phyloP scores from a whole-genome alignment of 2,113 vertebrate species.

The Myotis davidii region DNA sequence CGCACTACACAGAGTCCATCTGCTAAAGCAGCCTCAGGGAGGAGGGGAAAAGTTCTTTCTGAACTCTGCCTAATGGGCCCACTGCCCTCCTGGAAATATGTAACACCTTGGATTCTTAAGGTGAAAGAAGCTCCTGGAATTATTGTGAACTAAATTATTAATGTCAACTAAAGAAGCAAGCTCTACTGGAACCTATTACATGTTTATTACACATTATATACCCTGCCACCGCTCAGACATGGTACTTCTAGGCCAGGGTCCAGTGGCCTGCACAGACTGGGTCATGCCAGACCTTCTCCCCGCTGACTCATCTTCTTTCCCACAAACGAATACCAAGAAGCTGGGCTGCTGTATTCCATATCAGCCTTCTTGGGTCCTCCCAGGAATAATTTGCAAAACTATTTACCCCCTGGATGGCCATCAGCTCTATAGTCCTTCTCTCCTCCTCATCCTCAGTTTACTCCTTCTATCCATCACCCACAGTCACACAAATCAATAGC shows the following conservation, averaged over 20 bases:
- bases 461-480: neutral
- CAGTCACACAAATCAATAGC: neutral
- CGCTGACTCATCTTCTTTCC: neutral
- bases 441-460: neutral
- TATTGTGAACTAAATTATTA: neutral
- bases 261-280: fast-evolving
- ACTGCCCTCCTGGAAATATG: neutral
- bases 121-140: neutral
- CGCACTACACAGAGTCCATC: neutral
- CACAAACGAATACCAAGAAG: neutral
- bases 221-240: fast-evolving
- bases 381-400: neutral
- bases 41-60: neutral
- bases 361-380: neutral
- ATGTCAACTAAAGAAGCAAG: neutral
- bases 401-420: neutral
- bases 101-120: slow-evolving; percentile 9
- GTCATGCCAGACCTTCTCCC: neutral
- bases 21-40: neutral
- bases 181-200: fast-evolving
- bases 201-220: neutral
- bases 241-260: neutral
- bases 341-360: neutral
- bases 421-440: neutral
- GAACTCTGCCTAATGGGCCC: neutral